phyloP scores from a whole-genome alignment of 2,113 vertebrate species.

The Leucoraja erinaceus region DNA sequence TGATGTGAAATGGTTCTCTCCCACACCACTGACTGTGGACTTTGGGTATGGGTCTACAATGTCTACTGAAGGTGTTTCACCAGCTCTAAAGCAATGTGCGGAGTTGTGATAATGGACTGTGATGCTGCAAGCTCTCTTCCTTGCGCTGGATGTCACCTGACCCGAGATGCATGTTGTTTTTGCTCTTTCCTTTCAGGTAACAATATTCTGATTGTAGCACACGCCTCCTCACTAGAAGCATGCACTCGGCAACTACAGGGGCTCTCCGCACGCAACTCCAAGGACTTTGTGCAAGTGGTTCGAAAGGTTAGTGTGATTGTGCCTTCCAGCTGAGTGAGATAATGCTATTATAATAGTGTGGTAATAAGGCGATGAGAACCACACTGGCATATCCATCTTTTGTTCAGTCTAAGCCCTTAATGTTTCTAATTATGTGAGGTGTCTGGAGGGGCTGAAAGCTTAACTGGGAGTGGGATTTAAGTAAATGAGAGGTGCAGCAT shows the following conservation, averaged over 20 bases:
- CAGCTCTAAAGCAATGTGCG: no score
- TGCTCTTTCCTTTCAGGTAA: conserved; percentile 63
- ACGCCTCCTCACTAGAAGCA: conserved; percentile 92
- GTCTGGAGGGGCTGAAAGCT: neutral
- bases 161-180: neutral
- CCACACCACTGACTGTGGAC: neutral
- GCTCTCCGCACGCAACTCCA: conserved; percentile 85
- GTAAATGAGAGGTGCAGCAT: no score
- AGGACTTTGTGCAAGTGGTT: conserved; percentile 97
- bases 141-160: neutral
- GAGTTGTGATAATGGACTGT: no score
- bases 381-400: neutral
- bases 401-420: neutral
- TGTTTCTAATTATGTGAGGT: neutral
- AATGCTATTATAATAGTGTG: neutral
- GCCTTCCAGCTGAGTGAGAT: neutral
- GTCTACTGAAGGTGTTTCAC: no score
- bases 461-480: neutral
- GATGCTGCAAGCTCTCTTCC: neutral
- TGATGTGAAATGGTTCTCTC: no score
- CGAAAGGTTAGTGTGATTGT: conserved; percentile 71
- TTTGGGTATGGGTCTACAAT: no score
- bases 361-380: neutral
- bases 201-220: conserved; percentile 90
- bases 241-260: conserved; percentile 95